A percentile compares a stretch with the other conserved stretches of the same genome.
Conservation (phyloP, 2,797 vertebrate genomes). For the Pangasius macronema region DNA sequence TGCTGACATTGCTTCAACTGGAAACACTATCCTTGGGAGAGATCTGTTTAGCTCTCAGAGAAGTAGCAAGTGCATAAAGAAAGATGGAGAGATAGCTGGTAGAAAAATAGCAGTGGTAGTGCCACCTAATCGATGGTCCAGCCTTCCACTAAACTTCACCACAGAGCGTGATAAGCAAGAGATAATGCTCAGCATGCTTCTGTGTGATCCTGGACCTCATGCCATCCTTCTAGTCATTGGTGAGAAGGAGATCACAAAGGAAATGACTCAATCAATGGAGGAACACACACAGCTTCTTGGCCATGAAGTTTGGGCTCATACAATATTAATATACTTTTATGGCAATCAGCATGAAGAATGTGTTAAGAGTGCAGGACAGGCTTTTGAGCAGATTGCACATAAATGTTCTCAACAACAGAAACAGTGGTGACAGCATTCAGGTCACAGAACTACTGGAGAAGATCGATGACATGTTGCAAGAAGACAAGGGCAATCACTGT, state of each 20-base stretch:
- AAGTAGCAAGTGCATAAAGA: neutral
- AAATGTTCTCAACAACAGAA: neutral
- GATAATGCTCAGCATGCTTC: slow-evolving; percentile 3
- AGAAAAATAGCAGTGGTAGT: neutral
- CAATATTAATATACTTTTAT: neutral
- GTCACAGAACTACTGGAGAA: neutral
- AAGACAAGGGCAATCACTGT: neutral
- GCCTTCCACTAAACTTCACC: neutral
- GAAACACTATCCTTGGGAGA: neutral
- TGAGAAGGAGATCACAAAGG: neutral
- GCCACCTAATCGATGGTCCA: neutral
- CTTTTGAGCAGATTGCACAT: neutral
- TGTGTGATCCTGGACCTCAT: neutral
- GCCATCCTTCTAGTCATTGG: neutral
- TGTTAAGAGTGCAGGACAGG: neutral
- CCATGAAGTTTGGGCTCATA: neutral
- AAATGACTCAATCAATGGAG: neutral
- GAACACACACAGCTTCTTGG: neutral
- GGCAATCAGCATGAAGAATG: neutral
- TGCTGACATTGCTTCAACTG: neutral
- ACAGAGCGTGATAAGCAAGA: neutral
- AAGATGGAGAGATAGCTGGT: neutral
- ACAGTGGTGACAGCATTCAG: neutral
- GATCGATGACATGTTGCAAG: neutral
- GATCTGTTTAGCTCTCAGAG: neutral